Evolutionary conservation across 37 sponge, comb jelly and placozoan species (phyloP), one percentile per base, ranked within the genome.

Genomic region (Cladorhizidae sp.): DNA sequence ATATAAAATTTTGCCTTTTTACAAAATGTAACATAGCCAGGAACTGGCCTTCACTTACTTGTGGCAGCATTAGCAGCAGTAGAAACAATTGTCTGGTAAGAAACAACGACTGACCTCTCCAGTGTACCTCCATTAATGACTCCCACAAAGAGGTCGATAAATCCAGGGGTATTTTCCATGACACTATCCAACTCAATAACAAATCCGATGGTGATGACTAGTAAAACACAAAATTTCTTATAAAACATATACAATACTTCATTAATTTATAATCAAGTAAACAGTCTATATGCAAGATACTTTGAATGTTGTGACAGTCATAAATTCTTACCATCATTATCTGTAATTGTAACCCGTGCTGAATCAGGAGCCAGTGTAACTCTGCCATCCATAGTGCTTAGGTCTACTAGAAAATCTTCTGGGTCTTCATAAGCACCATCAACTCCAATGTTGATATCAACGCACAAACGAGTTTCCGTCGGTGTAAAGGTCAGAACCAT

Each of bases 241-340:
- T n/a, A n/a, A n/a, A n/a, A n/a, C n/a, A n/a, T n/a, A n/a, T n/a
- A n/a, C n/a, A n/a, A n/a, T n/a, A n/a, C n/a, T n/a, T n/a, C n/a
- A n/a, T n/a, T n/a, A n/a, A n/a, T n/a, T n/a, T n/a, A n/a, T n/a
- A n/a, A n/a, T n/a, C n/a, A n/a, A n/a, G n/a, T n/a, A n/a, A n/a
- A n/a, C n/a, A n/a, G n/a, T n/a, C n/a, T n/a, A n/a, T n/a, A n/a
- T n/a, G n/a, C n/a, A n/a, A n/a, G n/a, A n/a, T n/a, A n/a, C n/a
- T n/a, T n/a, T n/a, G n/a, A n/a, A n/a, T n/a, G n/a, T n/a, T n/a
- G n/a, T n/a, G n/a, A n/a, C n/a, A n/a, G n/a, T n/a, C n/a, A n/a
- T n/a, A 26, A 15, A 33, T 1, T 67, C 85, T 56, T 41, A 84
- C 85, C 45, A 23, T 76, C 70, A 70, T 76, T 71, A 68, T 84